Evolutionary conservation across 2,888 invertebrate species (phyloP).

Genomic region (Lepidochrysops patricia): DNA sequence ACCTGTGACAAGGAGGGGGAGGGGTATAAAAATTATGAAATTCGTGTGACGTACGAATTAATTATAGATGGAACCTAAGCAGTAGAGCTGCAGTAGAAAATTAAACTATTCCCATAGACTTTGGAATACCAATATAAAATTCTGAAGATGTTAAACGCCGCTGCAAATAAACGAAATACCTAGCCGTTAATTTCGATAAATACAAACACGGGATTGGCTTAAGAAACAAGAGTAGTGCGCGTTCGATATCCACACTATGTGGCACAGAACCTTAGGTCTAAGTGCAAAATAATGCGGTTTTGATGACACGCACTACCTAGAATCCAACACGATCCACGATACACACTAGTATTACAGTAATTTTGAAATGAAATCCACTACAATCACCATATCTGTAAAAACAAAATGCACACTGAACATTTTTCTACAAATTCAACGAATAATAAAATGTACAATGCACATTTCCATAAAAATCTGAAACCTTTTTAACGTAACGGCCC

Average conservation of each 20-base stretch:
- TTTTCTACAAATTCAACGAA: neutral
- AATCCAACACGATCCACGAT: neutral
- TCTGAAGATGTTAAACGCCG: neutral
- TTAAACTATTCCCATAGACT: too few species aligned
- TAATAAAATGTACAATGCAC: neutral
- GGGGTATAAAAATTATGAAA: too few species aligned
- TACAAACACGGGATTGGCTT: neutral
- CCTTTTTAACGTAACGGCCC: constrained; percentile 14
- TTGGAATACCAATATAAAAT: too few species aligned
- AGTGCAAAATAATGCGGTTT: neutral
- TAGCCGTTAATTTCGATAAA: neutral
- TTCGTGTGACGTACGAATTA: too few species aligned
- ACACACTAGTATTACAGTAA: neutral
- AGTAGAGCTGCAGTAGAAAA: too few species aligned
- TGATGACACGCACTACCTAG: neutral
- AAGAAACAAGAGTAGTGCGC: neutral
- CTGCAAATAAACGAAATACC: neutral
- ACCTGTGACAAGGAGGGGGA: too few species aligned
- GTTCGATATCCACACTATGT: neutral
- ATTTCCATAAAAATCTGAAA: neutral
- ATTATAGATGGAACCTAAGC: too few species aligned
- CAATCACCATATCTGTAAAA: neutral
- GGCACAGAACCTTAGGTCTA: neutral
- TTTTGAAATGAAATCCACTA: neutral
- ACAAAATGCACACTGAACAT: neutral